Evolutionary conservation across 2,888 invertebrate species (phyloP).

Genomic region (Urechis unicinctus): DNA sequence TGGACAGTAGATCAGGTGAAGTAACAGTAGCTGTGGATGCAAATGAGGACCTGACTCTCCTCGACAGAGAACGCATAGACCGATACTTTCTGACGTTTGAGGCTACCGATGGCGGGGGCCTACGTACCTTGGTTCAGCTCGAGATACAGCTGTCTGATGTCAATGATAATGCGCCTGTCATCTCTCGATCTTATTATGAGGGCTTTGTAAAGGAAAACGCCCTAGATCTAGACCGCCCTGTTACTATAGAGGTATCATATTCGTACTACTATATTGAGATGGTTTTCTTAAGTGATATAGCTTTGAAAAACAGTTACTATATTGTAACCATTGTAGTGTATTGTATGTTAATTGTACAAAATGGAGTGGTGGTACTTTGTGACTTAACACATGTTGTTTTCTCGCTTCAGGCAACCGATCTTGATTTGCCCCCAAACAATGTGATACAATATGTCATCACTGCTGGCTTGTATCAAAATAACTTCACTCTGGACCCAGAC

Average conservation of each 20-base stretch:
- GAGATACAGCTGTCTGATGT: constrained; percentile 34
- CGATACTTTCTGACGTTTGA: constrained; percentile 73
- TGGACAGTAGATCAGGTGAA: constrained; percentile 63
- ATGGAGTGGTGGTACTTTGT: too few species aligned
- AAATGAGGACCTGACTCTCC: constrained; percentile 28
- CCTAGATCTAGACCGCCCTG: constrained; percentile 65
- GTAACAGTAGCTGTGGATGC: constrained; percentile 57
- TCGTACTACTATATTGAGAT: too few species aligned
- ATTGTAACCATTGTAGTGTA: too few species aligned
- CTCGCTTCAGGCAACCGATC: constrained; percentile 63
- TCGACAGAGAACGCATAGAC: constrained; percentile 76
- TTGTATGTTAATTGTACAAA: too few species aligned
- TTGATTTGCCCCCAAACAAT: constrained; percentile 58
- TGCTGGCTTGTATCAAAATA: constrained; percentile 25
- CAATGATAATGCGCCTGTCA: constrained; percentile 41
- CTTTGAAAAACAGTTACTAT: too few species aligned
- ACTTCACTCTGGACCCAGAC: constrained; percentile 61
- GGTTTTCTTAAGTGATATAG: too few species aligned
- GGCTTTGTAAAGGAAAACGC: constrained; percentile 66
- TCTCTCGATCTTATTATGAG: constrained; percentile 34
- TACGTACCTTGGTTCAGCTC: constrained; percentile 33
- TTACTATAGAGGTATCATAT: constrained; percentile 10
- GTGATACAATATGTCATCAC: constrained; percentile 31
- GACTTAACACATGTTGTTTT: too few species aligned
- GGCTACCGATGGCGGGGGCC: constrained; percentile 73